A percentile compares a stretch with the other conserved stretches of the same genome.
Conservation (phyloP, 2,113 vertebrate genomes). For the Aix galericulata region DNA sequence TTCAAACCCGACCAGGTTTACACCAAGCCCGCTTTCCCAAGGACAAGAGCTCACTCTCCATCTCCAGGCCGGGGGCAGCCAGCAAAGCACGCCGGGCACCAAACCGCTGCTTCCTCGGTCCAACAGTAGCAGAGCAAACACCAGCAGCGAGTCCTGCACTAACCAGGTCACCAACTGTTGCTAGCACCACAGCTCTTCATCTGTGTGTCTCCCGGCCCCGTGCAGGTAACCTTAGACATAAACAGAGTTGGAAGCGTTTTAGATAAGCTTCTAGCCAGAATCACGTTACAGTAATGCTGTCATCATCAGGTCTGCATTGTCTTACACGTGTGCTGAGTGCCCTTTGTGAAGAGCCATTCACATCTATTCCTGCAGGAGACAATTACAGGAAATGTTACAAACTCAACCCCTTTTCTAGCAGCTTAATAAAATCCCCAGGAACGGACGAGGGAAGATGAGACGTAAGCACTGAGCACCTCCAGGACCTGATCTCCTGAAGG, state of each 20-base stretch:
- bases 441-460: not conserved
- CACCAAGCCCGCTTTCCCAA: not conserved
- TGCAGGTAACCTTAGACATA: not conserved
- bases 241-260: not conserved
- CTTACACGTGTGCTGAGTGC: not conserved
- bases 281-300: not conserved
- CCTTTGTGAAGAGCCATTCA: not conserved
- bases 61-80: not conserved
- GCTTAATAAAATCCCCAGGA: not conserved
- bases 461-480: not conserved
- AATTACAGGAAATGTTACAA: not conserved
- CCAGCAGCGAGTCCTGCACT: not conserved
- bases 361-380: not conserved
- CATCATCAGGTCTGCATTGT: accelerated
- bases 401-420: not conserved
- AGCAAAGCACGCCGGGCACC: not conserved
- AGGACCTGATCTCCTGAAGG: not conserved
- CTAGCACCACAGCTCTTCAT: not conserved
- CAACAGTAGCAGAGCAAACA: not conserved
- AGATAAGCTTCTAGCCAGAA: not conserved
- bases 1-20: not conserved
- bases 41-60: not conserved
- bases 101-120: not conserved
- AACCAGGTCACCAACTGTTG: not conserved
- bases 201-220: not conserved